Conservation (phyloP, 2,888 invertebrate species). For the Synergus gifuensis region DNA sequence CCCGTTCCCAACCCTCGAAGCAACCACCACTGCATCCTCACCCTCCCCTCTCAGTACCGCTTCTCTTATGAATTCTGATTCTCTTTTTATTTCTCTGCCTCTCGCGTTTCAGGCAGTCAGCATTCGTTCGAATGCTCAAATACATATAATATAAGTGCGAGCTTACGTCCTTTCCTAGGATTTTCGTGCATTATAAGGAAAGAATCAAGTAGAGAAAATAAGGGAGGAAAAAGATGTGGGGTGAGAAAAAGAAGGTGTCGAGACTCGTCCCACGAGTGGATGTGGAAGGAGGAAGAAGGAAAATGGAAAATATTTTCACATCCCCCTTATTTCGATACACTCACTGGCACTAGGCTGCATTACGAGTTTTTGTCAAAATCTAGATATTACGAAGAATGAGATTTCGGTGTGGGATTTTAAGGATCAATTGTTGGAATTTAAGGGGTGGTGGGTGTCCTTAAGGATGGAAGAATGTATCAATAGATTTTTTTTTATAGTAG, state of each 20-base stretch:
- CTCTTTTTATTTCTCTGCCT: constrained; percentile 44
- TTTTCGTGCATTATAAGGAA: constrained; percentile 51
- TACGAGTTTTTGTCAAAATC: constrained; percentile 10
- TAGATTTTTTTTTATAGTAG: neutral
- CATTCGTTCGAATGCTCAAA: constrained; percentile 66
- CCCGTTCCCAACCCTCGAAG: constrained; percentile 48
- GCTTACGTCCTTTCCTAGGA: constrained; percentile 57
- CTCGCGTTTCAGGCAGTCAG: constrained; percentile 48
- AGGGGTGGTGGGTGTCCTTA: neutral
- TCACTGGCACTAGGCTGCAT: constrained; percentile 5
- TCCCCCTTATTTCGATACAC: constrained; percentile 56
- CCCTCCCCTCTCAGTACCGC: constrained; percentile 49
- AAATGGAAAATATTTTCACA: constrained; percentile 70
- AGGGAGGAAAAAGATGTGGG: constrained; percentile 55
- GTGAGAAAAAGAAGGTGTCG: constrained; percentile 43
- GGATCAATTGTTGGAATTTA: constrained; percentile 9
- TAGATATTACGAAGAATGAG: constrained; percentile 13
- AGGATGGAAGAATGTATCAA: neutral
- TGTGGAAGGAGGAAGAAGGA: constrained; percentile 46
- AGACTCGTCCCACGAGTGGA: constrained; percentile 9
- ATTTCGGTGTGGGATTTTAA: constrained; percentile 8
- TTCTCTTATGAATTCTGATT: constrained; percentile 30
- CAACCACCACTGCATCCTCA: constrained; percentile 40
- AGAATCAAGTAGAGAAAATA: constrained; percentile 48
- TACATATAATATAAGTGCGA: constrained; percentile 64